Percentiles rank a stretch among this genome's conserved stretches.
phyloP scores from a whole-genome alignment of 2,113 vertebrate genomes.

The Hystrix cristata region DNA sequence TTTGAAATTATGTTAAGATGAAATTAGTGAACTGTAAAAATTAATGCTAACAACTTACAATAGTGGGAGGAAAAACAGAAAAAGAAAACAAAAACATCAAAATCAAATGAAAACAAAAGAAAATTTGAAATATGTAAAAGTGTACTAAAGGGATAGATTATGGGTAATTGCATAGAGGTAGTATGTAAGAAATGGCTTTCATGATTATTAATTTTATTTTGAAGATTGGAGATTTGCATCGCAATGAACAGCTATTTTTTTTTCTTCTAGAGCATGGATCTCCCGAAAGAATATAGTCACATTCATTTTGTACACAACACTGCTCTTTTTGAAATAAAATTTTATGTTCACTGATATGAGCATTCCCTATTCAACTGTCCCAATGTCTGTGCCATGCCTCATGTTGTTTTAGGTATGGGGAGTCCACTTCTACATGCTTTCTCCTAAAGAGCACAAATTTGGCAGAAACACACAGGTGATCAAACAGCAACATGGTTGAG shows the following conservation, averaged over 20 bases:
- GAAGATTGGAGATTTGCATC: not conserved
- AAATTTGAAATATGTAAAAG: not conserved
- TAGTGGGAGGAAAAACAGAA: not conserved
- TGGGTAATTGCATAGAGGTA: not conserved
- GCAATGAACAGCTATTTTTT: not conserved
- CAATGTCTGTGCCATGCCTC: not conserved
- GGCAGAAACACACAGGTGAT: not conserved
- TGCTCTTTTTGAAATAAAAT: not conserved
- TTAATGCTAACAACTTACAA: not conserved
- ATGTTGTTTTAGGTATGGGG: not conserved
- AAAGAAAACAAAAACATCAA: not conserved
- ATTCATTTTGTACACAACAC: too few relatives aligned
- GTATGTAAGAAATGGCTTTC: not conserved
- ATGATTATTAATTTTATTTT: not conserved
- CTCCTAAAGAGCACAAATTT: not conserved
- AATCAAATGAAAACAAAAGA: not conserved
- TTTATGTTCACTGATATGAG: not conserved
- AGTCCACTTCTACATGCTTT: not conserved
- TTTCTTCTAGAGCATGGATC: not conserved
- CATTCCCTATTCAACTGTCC: not conserved
- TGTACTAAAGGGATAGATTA: not conserved
- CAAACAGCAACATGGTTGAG: not conserved
- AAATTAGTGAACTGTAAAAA: not conserved
- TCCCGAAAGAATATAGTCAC: not conserved
- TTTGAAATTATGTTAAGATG: not conserved